These are phyloP conservation scores for Paguma larvata DNA, from an alignment of 2,797 vertebrate genomes.

Conservation along the genomic window DNA sequence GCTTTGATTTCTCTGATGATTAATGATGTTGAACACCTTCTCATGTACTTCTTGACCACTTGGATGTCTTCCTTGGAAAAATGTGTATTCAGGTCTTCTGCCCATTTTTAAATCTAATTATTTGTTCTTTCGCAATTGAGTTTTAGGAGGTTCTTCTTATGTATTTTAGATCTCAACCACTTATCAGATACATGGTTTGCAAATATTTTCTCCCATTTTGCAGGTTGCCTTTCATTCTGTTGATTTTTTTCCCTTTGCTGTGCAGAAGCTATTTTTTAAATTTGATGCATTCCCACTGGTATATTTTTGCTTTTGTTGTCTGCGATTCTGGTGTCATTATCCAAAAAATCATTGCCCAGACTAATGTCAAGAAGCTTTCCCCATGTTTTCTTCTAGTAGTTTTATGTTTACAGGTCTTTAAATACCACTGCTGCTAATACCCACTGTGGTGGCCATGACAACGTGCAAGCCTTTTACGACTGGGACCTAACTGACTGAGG, in stretches of 20 bases:
- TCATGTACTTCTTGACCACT: not conserved
- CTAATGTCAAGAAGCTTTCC: not conserved
- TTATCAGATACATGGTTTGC: not conserved
- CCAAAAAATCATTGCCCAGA: not conserved
- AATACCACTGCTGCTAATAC: not conserved
- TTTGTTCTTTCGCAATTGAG: not conserved
- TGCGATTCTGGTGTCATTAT: not conserved
- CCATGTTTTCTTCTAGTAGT: not conserved
- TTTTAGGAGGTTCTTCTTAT: not conserved
- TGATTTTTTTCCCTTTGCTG: not conserved
- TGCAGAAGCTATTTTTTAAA: not conserved
- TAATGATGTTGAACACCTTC: not conserved
- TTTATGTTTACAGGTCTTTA: not conserved
- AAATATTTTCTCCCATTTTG: not conserved
- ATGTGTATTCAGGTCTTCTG: not conserved
- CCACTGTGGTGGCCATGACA: not conserved
- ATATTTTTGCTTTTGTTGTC: not conserved
- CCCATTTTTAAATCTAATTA: not conserved
- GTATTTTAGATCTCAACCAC: not conserved
- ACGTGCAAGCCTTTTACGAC: not conserved
- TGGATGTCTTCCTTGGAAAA: not conserved
- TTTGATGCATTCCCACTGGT: not conserved
- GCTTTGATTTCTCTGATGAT: not conserved
- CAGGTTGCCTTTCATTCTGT: not conserved
- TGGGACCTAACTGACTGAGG: not conserved